Base-by-base conservation (phyloP, 2,797 vertebrate genomes). In the Garrulus glandarius region DNA sequence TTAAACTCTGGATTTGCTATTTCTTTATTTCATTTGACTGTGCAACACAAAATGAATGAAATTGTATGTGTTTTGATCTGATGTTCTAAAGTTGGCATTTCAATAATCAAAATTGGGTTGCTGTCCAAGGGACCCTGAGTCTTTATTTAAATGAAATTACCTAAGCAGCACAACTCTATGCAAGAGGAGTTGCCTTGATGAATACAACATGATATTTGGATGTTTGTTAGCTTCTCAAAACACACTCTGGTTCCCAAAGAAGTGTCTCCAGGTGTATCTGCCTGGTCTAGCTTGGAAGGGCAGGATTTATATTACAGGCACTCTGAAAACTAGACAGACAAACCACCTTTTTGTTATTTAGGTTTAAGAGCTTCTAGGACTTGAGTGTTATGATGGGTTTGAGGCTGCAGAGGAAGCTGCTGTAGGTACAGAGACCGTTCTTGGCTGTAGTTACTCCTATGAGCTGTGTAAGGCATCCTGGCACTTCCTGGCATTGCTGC, bases 401-500 rank as follows among this genome's bases (percentile, higher is more conserved):
- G 77, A 69, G 90, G n/a, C n/a, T 55, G 18, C 20, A 18, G 36
- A 43, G 78, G 67, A 78, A 46, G 65, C 57, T 75, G 53, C 32
- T 41, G 30, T 57, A 27, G 47, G 18, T 71, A 21, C 32, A 50
- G 30, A 59, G 74, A 6, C 21, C 17, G 6, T 27, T 34, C 22
- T 47, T 9, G 10, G n/a, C 16, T 46, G 15, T 26, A 22, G 22
- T 64, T 47, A 9, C 9, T 69, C 30, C 44, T 37, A 39, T 16
- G 36, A 89, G 71, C 55, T 79, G 46, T 27, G 8, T 50, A 8
- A 65, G n/a, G 43, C 15, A 55, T 17, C 15, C 9, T 11, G 43
- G 26, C 4, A 1, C 16, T 52, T 19, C 8, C 56, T 8, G 8
- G 10, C 32, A 3, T 26, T 13, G 0, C 19, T 56, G 4, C 10